Evolutionary conservation across 2,797 vertebrate species (phyloP).

Genomic region (Paramormyrops hopkinsi): DNA sequence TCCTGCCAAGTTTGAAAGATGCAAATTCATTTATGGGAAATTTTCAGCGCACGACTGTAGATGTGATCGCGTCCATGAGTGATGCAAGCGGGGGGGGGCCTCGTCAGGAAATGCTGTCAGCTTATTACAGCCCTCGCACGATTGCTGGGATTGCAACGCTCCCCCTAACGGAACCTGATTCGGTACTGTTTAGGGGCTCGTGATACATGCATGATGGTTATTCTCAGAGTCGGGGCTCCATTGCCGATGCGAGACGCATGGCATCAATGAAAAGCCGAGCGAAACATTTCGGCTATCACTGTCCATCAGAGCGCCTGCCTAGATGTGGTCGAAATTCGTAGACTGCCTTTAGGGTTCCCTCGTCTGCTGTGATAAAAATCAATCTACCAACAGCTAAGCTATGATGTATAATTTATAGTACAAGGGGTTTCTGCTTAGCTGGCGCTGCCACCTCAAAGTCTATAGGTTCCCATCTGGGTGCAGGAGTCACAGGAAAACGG

Average conservation of each 20-base stretch:
- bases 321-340: background rate
- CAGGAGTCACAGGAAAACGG: background rate
- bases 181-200: background rate
- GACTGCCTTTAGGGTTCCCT: background rate
- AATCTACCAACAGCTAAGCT: background rate
- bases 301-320: background rate
- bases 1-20: background rate
- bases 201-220: background rate
- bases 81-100: background rate
- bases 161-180: background rate
- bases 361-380: background rate
- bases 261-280: background rate
- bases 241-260: background rate
- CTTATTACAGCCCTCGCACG: background rate
- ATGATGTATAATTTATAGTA: background rate
- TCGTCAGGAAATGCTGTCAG: background rate
- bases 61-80: background rate
- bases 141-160: background rate
- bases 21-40: constrained; percentile 1
- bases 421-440: background rate
- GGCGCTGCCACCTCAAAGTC: background rate
- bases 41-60: background rate
- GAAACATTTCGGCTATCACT: background rate
- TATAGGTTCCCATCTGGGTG: background rate
- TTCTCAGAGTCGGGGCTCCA: background rate